Conservation (phyloP, 1,140 invertebrate species). For the Euwallacea fornicatus region DNA sequence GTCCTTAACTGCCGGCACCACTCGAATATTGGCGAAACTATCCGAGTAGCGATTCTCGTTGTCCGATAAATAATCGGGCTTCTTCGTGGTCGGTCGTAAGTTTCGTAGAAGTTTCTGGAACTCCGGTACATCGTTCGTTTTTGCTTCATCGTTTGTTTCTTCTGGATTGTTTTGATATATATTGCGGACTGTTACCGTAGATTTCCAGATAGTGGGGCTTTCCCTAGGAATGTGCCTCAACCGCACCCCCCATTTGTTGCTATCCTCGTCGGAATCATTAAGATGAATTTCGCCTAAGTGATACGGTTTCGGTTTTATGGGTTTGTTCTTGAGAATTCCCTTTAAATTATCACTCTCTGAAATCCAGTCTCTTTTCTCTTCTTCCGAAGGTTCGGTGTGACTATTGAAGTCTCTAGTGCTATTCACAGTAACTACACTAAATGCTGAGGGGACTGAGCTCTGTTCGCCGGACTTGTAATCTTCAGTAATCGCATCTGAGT, state of each 20-base stretch:
- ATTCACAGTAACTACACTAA: constrained; percentile 49
- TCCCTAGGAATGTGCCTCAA: constrained; percentile 50
- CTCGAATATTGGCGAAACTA: constrained; percentile 38
- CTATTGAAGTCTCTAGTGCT: constrained; percentile 29
- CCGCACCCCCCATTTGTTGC: constrained; percentile 56
- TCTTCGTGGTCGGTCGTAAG: constrained; percentile 45
- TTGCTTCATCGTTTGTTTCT: constrained; percentile 15
- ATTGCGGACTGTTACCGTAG: constrained; percentile 52
- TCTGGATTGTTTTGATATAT: constrained; percentile 30
- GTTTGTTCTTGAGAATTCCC: constrained; percentile 72
- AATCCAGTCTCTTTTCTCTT: constrained; percentile 52
- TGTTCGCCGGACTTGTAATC: constrained; percentile 1
- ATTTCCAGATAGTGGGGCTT: constrained; percentile 53
- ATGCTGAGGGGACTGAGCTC: constrained; percentile 19
- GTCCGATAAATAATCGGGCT: constrained; percentile 39
- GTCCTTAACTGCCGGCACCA: constrained; percentile 37
- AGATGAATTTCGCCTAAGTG: constrained; percentile 62
- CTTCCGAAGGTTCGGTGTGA: constrained; percentile 44
- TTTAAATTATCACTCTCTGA: constrained; percentile 58
- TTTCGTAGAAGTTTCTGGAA: constrained; percentile 52
- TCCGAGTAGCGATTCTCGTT: constrained; percentile 40
- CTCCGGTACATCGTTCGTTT: constrained; percentile 47
- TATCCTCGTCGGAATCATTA: constrained; percentile 42
- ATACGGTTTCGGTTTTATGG: constrained; percentile 68
- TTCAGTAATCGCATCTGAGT: neutral